Evolutionary conservation across 92 coral and sea anemone species (phyloP).

Genomic region (Anthopleura xanthogrammica): DNA sequence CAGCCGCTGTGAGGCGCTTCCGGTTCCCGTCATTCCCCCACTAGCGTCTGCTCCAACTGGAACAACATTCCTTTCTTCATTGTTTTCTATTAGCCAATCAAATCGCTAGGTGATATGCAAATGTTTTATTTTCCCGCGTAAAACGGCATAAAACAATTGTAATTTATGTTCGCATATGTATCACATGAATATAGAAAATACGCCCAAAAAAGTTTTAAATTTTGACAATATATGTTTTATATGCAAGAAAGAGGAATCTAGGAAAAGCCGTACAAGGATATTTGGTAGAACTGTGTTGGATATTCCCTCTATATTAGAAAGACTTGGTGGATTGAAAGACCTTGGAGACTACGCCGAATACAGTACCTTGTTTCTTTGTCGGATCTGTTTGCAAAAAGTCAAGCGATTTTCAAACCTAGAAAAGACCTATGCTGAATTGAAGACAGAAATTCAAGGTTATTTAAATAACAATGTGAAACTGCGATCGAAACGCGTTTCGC

Average conservation of each 20-base stretch:
- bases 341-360: background rate
- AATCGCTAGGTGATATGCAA: background rate
- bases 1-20: no score
- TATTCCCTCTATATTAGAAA: background rate
- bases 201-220: background rate
- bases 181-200: no score
- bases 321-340: background rate
- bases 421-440: no score
- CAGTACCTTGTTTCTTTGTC: background rate
- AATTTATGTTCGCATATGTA: no score
- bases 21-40: no score
- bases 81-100: conserved; percentile 4
- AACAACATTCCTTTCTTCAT: background rate
- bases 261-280: background rate
- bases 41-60: no score
- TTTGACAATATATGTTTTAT: background rate
- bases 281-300: background rate
- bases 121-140: no score
- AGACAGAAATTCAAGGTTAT: no score
- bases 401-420: background rate
- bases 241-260: background rate
- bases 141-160: no score
- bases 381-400: background rate
- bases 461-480: no score
- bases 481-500: no score